Percentiles rank a stretch among this genome's conserved stretches.
Evolutionary conservation across 2,888 invertebrate species (phyloP).

Genomic region (Catocala sponsa): DNA sequence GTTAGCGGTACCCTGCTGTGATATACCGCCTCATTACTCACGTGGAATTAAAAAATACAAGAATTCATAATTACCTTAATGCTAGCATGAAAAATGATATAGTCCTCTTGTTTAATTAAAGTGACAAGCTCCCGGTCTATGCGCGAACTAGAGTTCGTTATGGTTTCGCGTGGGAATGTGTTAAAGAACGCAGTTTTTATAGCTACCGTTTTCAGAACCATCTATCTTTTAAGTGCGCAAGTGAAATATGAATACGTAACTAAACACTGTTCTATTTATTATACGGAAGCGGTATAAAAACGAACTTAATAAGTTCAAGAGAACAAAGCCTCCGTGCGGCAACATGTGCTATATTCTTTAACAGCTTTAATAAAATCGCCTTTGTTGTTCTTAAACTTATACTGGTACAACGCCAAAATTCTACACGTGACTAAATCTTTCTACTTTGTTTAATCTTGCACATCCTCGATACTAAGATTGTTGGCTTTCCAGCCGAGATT

Average conservation of each 20-base stretch:
- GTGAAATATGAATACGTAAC: background rate
- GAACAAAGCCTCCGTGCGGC: background rate
- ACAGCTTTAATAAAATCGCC: constrained; percentile 6
- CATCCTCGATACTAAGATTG: constrained; percentile 19
- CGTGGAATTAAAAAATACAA: constrained; percentile 21
- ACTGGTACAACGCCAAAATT: constrained; percentile 22
- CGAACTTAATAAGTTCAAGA: background rate
- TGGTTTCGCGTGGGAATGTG: constrained; percentile 17
- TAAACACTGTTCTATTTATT: background rate
- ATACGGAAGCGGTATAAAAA: background rate
- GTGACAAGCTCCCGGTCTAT: constrained; percentile 25
- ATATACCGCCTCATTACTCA: constrained; percentile 27
- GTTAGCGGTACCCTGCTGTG: constrained; percentile 18
- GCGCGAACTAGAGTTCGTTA: constrained; percentile 15
- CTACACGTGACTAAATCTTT: constrained; percentile 25
- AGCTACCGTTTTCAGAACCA: background rate
- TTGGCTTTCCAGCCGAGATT: constrained; percentile 13
- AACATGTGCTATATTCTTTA: constrained; percentile 6
- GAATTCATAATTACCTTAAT: constrained; percentile 27
- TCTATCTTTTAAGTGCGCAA: background rate
- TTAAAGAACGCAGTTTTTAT: background rate
- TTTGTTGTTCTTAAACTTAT: constrained; percentile 15
- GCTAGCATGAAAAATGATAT: constrained; percentile 29
- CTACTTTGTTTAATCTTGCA: constrained; percentile 29
- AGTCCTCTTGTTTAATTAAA: constrained; percentile 34